Evolutionary conservation across 2,797 vertebrate genomes (phyloP).

Genomic region (Parauchenoglanis punctatus): DNA sequence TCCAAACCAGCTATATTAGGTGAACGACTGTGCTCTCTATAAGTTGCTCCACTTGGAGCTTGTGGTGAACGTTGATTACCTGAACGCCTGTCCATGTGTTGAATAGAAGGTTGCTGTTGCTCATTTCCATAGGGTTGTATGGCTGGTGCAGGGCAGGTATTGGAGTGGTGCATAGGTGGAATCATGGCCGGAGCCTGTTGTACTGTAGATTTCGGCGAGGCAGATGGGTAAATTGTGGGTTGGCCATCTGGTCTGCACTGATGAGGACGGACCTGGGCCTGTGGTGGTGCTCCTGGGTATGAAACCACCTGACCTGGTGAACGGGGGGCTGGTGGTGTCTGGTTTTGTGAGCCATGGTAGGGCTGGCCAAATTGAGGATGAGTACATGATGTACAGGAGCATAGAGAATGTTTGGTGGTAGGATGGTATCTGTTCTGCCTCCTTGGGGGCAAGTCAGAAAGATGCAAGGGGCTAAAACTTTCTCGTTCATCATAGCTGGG

Average conservation of each 20-base stretch:
- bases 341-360: slow-evolving; percentile 67
- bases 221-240: slow-evolving; percentile 66
- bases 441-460: slow-evolving; percentile 69
- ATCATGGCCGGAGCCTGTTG: slow-evolving; percentile 68
- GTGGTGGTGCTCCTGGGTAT: slow-evolving; percentile 58
- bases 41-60: slow-evolving; percentile 64
- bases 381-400: slow-evolving; percentile 69
- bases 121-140: slow-evolving; percentile 69
- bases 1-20: slow-evolving; percentile 72
- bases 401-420: slow-evolving; percentile 68
- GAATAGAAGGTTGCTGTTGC: slow-evolving; percentile 61
- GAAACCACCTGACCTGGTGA: slow-evolving; percentile 65
- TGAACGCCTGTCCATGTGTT: slow-evolving; percentile 69
- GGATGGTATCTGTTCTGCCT: slow-evolving; percentile 71
- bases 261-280: slow-evolving; percentile 67
- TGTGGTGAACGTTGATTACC: slow-evolving; percentile 73
- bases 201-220: slow-evolving; percentile 73
- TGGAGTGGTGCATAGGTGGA: slow-evolving; percentile 72
- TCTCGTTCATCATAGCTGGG: slow-evolving; percentile 83
- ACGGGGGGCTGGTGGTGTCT: slow-evolving; percentile 66
- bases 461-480: slow-evolving; percentile 76
- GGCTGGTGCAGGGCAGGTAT: slow-evolving; percentile 68
- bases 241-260: slow-evolving; percentile 71
- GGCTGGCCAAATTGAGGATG: slow-evolving; percentile 64
- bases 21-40: slow-evolving; percentile 70